Evolutionary conservation across 2,113 vertebrate species (phyloP), one percentile per base, ranked within the genome.

Genomic region (Esox niger): DNA sequence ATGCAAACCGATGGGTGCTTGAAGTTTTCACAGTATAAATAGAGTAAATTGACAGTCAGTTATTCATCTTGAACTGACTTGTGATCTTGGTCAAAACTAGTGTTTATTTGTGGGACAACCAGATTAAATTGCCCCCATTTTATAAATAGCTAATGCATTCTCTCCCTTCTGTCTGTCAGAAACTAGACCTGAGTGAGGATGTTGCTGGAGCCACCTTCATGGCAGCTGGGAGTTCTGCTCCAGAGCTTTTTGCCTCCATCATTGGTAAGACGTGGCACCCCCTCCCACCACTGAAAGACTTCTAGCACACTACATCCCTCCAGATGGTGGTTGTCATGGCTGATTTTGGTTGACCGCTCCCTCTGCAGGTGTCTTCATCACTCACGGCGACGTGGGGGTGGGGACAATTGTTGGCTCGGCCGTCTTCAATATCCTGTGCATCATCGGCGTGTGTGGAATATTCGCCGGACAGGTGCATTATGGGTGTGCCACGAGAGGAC

Each of bases 171-270:
- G 21, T 89, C 27, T 90, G 68, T 15, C 85, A 99, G 97, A 96
- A 93, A 89, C 89, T 99, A 35, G 94, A 97, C 79, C 88, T 99
- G 76, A 98, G 95, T 23, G 97, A 96, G 87, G 97, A 99, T 74
- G 97, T 99, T 54, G 97, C 97, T 0, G 97, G 97, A 75, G 97
- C 97, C 68, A 99, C 97, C 20, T 99, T 99, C 88, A 99, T 99
- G 97, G 97, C 97, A 69, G 97, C 97, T 13, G 97, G 96, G 72
- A 99, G 97, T 86, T 99, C 97, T 1, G 98, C 96, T 0, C 97
- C 97, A 4, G 97, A 99, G 75, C 91, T 99, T 23, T 99, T 99
- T 82, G 95, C 97, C 32, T 99, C 97, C 5, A 84, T 99, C 63
- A 99, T 98, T 70, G 97, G 96, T 98, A 88, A 31, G 49, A 4